Base-by-base conservation (phyloP, 2,888 invertebrate genomes). In the Drosophila neonasuta region DNA sequence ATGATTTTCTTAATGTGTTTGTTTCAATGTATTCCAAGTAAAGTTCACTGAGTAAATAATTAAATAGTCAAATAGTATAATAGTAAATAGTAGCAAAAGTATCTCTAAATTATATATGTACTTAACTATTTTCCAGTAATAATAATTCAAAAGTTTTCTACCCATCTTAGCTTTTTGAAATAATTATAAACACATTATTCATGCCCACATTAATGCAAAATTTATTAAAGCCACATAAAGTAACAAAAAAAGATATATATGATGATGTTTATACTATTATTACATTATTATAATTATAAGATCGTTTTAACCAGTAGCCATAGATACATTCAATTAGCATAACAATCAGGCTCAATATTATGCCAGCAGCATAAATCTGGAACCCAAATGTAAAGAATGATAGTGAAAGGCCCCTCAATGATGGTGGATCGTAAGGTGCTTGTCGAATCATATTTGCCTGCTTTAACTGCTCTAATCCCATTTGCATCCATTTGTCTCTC, bases 191-290 rank as follows among this genome's bases (percentile, higher is more conserved):
- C 24, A 24, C 6, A 6, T 24, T 24, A 1, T 24, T 24, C 1
- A 6, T 1, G 20, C 20, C 4, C 20, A 20, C 4, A 20, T 20
- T 20, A 20, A 20, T 20, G 24, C 24, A 2, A 36, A 3, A 41
- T 70, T 59, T 63, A 72, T 75, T 75, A 7, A 55, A 69, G n/a
- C 48, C 42, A 6, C 10, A 29, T 0, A 42, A 55, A 4, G 13
- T 13, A 13, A 13, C 13, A 13, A 13, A 13, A 13, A 13, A 13
- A 13, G 13, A 13, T 13, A 13, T 13, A 13, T 13, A 13, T 13
- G 13, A 13, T 13, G 13, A 13, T 29, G n/a, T 1, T 41, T 62
- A 75, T 11, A 46, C 6, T 13, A 20, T 30, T 8, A 46, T 39
- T 7, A 42, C 2, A 20, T 30, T 48, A 7, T 52, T 59, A 1